Evolutionary conservation across 2,888 invertebrate species (phyloP).

Genomic region (Meiosimyza platycephala): DNA sequence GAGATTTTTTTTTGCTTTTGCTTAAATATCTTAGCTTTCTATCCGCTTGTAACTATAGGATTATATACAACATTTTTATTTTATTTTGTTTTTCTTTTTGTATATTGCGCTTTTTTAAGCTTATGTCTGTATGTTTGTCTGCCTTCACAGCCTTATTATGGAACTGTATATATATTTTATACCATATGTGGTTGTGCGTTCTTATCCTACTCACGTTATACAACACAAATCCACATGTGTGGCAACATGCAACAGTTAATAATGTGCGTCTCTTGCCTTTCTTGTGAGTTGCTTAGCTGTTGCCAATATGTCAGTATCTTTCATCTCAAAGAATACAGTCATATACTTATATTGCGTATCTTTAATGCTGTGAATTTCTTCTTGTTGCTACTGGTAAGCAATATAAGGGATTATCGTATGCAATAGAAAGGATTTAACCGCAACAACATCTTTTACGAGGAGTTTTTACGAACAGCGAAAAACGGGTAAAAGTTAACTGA

Average conservation of each 20-base stretch:
- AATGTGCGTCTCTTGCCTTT: constrained; percentile 5
- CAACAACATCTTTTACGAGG: too few species aligned
- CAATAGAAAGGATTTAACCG: not conserved
- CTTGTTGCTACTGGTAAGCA: not conserved
- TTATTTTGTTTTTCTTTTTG: not conserved
- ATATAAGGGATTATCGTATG: not conserved
- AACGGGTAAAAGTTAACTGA: too few species aligned
- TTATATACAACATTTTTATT: not conserved
- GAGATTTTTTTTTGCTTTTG: not conserved
- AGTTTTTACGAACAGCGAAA: too few species aligned
- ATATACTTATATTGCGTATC: not conserved
- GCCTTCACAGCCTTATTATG: too few species aligned
- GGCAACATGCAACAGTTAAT: constrained; percentile 28
- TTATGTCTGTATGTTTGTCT: too few species aligned
- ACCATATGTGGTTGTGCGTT: too few species aligned
- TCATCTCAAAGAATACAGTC: too few species aligned
- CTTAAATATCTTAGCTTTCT: not conserved
- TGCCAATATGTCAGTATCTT: too few species aligned
- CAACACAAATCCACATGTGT: constrained; percentile 15
- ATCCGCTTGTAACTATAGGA: not conserved
- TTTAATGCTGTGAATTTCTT: not conserved
- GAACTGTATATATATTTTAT: too few species aligned
- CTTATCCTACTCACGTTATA: too few species aligned
- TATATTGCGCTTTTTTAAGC: too few species aligned
- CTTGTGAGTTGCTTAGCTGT: constrained; percentile 10